Conservation (phyloP, 2,797 vertebrate genomes). For the Monodelphis domestica region DNA sequence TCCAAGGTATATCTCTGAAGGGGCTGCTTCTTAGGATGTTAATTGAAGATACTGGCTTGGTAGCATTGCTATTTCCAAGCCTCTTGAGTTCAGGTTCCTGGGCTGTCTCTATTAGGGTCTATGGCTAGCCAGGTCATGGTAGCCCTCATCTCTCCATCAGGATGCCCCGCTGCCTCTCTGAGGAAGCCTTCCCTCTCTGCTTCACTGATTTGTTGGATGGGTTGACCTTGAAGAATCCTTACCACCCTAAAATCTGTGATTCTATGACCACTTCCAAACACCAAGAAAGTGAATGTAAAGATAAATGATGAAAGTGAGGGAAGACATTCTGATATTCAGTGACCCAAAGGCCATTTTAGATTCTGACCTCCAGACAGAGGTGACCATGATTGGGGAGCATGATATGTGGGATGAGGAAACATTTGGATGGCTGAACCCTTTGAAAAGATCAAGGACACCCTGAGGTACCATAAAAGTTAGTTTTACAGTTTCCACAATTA, state of each 20-base stretch:
- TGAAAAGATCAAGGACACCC: background rate
- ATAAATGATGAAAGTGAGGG: background rate
- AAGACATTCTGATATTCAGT: slow-evolving; percentile 5
- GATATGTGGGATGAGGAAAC: background rate
- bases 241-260: background rate
- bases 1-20: background rate
- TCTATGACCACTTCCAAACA: background rate
- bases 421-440: background rate
- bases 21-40: background rate
- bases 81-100: background rate
- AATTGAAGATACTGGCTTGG: background rate
- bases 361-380: background rate
- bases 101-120: background rate
- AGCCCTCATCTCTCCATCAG: background rate
- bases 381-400: background rate
- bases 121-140: background rate
- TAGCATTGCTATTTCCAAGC: background rate
- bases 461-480: background rate
- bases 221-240: background rate
- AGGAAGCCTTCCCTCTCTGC: background rate
- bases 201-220: background rate
- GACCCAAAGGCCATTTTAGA: background rate
- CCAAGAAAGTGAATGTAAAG: background rate
- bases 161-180: background rate
- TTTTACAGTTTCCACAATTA: background rate